Evolutionary conservation across 1,140 invertebrate species (phyloP).

Genomic region (Cydia pomonella): DNA sequence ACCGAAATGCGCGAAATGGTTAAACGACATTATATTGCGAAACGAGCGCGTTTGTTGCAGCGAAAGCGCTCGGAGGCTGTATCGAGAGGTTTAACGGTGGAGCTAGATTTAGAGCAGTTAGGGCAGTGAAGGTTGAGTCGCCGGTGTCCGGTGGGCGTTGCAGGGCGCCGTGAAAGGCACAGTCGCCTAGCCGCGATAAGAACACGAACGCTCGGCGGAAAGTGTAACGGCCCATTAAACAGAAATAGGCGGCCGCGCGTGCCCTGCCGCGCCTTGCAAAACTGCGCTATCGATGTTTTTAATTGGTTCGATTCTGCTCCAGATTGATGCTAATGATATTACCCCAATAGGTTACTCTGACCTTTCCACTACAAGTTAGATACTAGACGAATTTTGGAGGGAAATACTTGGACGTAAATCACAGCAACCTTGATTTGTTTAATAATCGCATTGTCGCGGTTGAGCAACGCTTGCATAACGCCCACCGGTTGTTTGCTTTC

Average conservation of each 20-base stretch:
- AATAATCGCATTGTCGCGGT: slow-evolving; percentile 41
- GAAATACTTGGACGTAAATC: slow-evolving; percentile 45
- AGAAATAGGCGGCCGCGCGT: slow-evolving; percentile 28
- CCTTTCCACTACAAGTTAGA: slow-evolving; percentile 35
- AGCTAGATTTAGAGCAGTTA: slow-evolving; percentile 44
- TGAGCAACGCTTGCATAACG: slow-evolving; percentile 46
- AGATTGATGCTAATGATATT: slow-evolving; percentile 42
- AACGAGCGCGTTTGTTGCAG: slow-evolving; percentile 33
- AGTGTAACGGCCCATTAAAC: slow-evolving; percentile 40
- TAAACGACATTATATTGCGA: slow-evolving; percentile 37
- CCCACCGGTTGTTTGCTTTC: slow-evolving; percentile 41
- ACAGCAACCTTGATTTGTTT: slow-evolving; percentile 51
- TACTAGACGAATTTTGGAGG: slow-evolving; percentile 11
- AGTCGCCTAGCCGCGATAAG: slow-evolving; percentile 55
- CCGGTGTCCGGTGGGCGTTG: slow-evolving; percentile 53
- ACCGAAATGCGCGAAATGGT: slow-evolving; percentile 34
- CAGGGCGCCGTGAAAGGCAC: slow-evolving; percentile 63
- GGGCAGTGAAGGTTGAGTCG: slow-evolving; percentile 51
- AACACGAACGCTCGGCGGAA: slow-evolving; percentile 46
- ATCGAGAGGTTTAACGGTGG: slow-evolving; percentile 30
- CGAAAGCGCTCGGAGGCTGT: slow-evolving; percentile 38
- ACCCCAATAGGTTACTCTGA: slow-evolving; percentile 43
- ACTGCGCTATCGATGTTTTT: slow-evolving; percentile 48
- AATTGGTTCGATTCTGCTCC: slow-evolving; percentile 47
- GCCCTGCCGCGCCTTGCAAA: slow-evolving; percentile 43